These are phyloP conservation scores for Corythoichthys intestinalis DNA, from an alignment of 2,113 vertebrate species.

Conservation along the genomic window DNA sequence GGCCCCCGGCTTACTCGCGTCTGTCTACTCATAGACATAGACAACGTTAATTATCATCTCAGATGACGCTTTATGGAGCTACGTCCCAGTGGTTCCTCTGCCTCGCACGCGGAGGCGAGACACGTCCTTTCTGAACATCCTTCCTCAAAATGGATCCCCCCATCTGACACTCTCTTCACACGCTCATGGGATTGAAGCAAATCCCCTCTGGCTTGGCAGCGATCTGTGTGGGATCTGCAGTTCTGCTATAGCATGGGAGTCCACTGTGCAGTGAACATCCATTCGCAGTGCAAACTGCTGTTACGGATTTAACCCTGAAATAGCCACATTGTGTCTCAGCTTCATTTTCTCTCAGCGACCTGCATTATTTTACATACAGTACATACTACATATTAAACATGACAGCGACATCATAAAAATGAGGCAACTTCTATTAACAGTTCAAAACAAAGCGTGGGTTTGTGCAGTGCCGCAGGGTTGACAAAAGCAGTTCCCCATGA, in stretches of 20 bases:
- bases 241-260: conserved; percentile 66
- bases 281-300: conserved; percentile 78
- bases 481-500: not conserved
- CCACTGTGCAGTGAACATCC: conserved; percentile 69
- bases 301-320: conserved; percentile 71
- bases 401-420: conserved; percentile 8
- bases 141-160: conserved; percentile 23
- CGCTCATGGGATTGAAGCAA: conserved; percentile 47
- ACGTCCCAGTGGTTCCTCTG: conserved; percentile 22
- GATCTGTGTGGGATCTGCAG: conserved; percentile 70
- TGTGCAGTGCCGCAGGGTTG: not conserved
- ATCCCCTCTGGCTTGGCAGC: conserved; percentile 65
- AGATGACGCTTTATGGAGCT: conserved; percentile 50
- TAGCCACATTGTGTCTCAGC: conserved; percentile 9
- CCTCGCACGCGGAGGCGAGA: not conserved
- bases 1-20: conserved; percentile 34
- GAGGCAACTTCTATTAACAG: not conserved
- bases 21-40: conserved; percentile 28
- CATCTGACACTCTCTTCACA: conserved; percentile 32
- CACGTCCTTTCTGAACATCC: conserved; percentile 33
- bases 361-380: conserved; percentile 20
- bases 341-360: conserved; percentile 15
- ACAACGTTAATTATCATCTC: conserved; percentile 45
- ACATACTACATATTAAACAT: conserved; percentile 37
- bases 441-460: not conserved